A percentile compares a stretch with the other conserved stretches of the same genome.
phyloP scores from a whole-genome alignment of 1,140 invertebrate genomes.

The Hycleus cichorii region DNA sequence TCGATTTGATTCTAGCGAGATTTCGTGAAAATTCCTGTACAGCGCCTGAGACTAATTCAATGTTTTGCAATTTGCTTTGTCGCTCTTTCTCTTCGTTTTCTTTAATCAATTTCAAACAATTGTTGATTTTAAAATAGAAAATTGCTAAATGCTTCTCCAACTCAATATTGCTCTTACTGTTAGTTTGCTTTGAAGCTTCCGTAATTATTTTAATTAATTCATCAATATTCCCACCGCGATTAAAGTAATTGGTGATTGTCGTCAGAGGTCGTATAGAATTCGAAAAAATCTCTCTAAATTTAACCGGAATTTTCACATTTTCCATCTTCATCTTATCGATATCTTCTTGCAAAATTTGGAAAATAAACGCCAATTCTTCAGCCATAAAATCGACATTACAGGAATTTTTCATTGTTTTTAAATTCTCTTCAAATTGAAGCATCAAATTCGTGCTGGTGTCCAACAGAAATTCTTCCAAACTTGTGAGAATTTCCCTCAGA shows the following conservation, averaged over 20 bases:
- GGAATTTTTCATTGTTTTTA: no score
- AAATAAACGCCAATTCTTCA: no score
- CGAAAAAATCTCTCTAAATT: neutral
- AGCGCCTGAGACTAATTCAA: conserved; percentile 26
- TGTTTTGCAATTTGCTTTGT: conserved; percentile 21
- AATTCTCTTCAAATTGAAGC: no score
- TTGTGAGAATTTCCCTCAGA: no score
- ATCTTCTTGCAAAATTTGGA: neutral
- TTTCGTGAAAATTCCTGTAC: conserved; percentile 29
- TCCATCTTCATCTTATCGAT: no score
- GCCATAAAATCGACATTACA: no score
- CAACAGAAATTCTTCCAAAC: no score
- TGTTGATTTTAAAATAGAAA: conserved; percentile 5
- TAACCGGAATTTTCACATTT: no score
- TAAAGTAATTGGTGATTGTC: neutral
- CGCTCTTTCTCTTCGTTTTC: conserved; percentile 13
- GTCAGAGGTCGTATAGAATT: neutral
- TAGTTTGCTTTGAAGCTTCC: neutral
- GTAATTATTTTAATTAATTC: neutral
- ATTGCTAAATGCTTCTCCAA: conserved; percentile 5
- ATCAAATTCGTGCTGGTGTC: no score
- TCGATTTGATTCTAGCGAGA: conserved; percentile 30
- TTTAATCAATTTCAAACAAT: conserved; percentile 22
- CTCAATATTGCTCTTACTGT: conserved; percentile 1
- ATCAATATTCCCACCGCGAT: neutral